Percentiles rank a stretch among this genome's conserved stretches.
Evolutionary conservation across 2,888 invertebrate genomes (phyloP).

Genomic region (Digitonthophagus gazella): DNA sequence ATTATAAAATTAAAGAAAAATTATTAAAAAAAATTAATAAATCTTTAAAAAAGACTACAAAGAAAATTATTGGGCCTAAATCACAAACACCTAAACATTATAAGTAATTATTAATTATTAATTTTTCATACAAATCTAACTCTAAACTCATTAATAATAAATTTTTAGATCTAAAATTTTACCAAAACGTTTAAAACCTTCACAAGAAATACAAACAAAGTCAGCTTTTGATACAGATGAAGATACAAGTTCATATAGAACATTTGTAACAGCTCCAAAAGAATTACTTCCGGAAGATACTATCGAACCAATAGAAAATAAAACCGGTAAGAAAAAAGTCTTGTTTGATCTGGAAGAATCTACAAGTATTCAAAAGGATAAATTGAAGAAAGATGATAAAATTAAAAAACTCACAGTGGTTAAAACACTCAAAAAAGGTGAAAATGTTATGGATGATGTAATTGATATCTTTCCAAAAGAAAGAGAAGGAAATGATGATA

Average conservation of each 20-base stretch:
- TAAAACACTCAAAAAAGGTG: conserved; percentile 3
- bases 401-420: background rate
- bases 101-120: background rate
- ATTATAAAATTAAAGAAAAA: conserved; percentile 29
- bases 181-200: background rate
- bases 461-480: background rate
- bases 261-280: background rate
- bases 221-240: background rate
- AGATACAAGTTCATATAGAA: background rate
- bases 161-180: background rate
- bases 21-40: conserved; percentile 21
- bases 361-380: conserved; percentile 20
- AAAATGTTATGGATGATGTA: conserved; percentile 9
- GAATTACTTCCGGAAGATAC: background rate
- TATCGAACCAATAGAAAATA: background rate
- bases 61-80: background rate
- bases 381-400: background rate
- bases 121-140: background rate
- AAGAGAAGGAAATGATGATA: conserved; percentile 17
- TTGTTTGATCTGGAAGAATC: conserved; percentile 36
- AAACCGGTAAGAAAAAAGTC: conserved; percentile 36
- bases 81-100: background rate
- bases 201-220: background rate
- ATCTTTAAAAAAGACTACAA: background rate
- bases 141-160: background rate